These are phyloP conservation scores for Anguilla megastoma DNA, from an alignment of 2,797 vertebrate genomes.

Conservation along the genomic window DNA sequence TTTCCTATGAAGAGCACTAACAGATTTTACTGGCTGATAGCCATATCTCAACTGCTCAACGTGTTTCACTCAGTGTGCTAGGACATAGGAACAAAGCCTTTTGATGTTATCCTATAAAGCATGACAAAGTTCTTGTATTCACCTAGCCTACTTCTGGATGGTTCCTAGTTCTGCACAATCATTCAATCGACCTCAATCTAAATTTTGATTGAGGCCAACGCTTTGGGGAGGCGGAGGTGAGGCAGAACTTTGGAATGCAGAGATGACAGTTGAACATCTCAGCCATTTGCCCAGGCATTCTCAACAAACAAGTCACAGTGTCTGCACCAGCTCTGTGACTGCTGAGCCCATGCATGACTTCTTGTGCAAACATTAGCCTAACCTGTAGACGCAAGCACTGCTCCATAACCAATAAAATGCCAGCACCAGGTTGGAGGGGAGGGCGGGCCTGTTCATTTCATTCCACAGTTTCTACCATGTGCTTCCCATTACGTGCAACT, in stretches of 20 bases:
- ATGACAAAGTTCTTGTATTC: not conserved
- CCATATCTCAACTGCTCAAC: not conserved
- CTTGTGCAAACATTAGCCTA: constrained; percentile 42
- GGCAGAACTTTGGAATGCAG: constrained; percentile 8
- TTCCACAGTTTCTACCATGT: constrained; percentile 44
- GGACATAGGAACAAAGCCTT: not conserved
- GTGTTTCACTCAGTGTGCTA: not conserved
- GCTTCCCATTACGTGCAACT: constrained; percentile 45
- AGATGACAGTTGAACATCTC: not conserved
- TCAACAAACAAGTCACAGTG: not conserved
- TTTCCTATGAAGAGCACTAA: not conserved
- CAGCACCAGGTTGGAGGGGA: constrained; percentile 26
- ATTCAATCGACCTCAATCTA: not conserved
- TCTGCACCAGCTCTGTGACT: constrained; percentile 1
- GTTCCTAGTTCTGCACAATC: not conserved
- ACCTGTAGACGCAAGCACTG: constrained; percentile 26
- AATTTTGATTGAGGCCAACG: not conserved
- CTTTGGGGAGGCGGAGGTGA: not conserved
- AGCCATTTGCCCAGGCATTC: not conserved
- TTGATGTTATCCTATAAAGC: not conserved
- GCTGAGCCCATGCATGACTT: constrained; percentile 20
- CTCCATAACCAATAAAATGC: constrained; percentile 28
- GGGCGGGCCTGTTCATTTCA: constrained; percentile 43
- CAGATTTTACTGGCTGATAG: not conserved
- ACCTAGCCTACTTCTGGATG: not conserved